Percentiles rank a stretch among this genome's conserved stretches.
These are phyloP conservation scores for Pipra filicauda DNA, from an alignment of 2,113 vertebrate genomes.

Conservation along the genomic window DNA sequence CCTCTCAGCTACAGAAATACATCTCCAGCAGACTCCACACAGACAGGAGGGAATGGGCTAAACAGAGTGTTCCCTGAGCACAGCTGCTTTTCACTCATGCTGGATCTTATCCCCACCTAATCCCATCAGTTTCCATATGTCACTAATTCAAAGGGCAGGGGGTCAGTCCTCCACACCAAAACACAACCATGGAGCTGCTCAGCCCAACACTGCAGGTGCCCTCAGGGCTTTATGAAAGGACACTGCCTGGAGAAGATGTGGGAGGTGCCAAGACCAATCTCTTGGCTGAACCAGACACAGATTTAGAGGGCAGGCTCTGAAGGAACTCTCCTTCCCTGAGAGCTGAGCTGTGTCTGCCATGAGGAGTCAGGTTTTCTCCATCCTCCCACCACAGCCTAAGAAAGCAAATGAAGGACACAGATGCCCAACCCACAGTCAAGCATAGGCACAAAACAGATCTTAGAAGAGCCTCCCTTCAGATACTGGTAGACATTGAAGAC, in stretches of 20 bases:
- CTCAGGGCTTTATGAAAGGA: fast-evolving
- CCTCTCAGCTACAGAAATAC: not conserved
- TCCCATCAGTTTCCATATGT: not conserved
- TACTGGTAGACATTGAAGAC: not conserved
- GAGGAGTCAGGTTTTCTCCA: not conserved
- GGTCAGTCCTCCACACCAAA: not conserved
- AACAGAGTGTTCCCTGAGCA: fast-evolving
- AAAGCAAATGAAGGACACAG: not conserved
- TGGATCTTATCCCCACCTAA: not conserved
- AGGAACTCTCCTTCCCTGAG: not conserved
- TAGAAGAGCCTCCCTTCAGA: not conserved
- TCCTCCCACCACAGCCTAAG: not conserved
- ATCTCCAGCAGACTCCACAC: not conserved
- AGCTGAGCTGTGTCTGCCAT: not conserved
- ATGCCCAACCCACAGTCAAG: not conserved
- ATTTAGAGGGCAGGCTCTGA: not conserved
- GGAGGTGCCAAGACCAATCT: not conserved
- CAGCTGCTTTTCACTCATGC: not conserved
- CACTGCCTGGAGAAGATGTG: not conserved
- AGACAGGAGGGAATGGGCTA: not conserved
- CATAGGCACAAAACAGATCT: not conserved
- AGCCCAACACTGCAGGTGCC: not conserved
- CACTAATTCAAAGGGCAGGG: not conserved
- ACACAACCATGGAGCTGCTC: fast-evolving
- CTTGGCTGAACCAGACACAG: not conserved